Percentiles rank a stretch among this genome's conserved stretches.
These are phyloP conservation scores for Anadara kagoshimensis DNA, from an alignment of 1,140 invertebrate genomes.

Conservation along the genomic window DNA sequence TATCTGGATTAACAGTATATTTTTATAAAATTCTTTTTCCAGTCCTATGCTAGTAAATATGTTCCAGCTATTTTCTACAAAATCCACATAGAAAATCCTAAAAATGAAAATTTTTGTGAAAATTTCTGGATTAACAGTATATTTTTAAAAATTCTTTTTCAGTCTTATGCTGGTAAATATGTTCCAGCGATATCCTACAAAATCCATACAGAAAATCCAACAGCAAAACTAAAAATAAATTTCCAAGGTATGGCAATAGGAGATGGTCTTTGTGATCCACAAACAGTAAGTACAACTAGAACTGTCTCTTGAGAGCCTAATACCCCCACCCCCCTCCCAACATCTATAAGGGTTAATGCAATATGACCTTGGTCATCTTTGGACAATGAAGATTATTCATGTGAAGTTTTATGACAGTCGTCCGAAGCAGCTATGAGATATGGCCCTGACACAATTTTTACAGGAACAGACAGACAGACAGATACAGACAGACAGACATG, in stretches of 20 bases:
- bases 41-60: conserved; percentile 78
- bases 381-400: no score
- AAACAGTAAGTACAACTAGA: conserved; percentile 62
- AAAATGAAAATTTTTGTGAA: no score
- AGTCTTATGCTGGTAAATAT: conserved; percentile 77
- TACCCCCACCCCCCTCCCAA: background rate
- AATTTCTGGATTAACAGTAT: no score
- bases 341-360: no score
- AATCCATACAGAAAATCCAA: conserved; percentile 77
- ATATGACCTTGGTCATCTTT: no score
- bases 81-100: conserved; percentile 81
- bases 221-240: conserved; percentile 64
- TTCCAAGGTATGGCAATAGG: conserved; percentile 84
- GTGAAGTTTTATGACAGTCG: no score
- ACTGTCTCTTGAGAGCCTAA: no score
- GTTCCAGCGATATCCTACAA: conserved; percentile 84
- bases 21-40: conserved; percentile 31
- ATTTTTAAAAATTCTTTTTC: conserved; percentile 28
- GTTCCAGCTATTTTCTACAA: conserved; percentile 85
- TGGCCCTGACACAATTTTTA: background rate
- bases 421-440: no score
- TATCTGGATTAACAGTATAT: no score
- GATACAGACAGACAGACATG: no score
- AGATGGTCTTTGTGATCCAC: conserved; percentile 88
- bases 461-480: no score